Conservation (phyloP, 1,140 invertebrate species). For the Temnothorax longispinosus region DNA sequence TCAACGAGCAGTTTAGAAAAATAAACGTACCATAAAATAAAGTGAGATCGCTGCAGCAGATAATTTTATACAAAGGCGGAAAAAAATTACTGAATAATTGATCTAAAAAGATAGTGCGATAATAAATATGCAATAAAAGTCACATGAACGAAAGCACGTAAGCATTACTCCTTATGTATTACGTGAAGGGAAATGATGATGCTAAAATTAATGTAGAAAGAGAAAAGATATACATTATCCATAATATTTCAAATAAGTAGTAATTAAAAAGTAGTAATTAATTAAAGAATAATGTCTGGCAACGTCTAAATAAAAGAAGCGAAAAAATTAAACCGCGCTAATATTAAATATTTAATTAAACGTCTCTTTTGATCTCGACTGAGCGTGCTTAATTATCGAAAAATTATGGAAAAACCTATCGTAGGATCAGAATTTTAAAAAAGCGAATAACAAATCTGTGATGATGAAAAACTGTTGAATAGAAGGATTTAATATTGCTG, state of each 20-base stretch:
- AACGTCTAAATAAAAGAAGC: background rate
- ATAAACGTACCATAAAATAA: slow-evolving; percentile 38
- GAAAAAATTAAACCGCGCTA: background rate
- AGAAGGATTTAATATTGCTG: slow-evolving; percentile 24
- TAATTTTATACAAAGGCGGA: background rate
- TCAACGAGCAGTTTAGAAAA: background rate
- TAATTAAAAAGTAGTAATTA: slow-evolving; percentile 42
- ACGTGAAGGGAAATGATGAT: background rate
- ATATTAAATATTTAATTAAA: slow-evolving; percentile 63
- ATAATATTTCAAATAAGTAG: background rate
- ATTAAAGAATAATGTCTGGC: background rate
- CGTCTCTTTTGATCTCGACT: slow-evolving; percentile 16
- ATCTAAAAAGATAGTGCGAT: background rate
- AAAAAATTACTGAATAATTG: background rate
- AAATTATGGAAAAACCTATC: background rate
- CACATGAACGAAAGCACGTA: background rate
- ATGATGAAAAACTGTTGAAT: background rate
- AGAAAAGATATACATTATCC: background rate
- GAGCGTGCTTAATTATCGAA: slow-evolving; percentile 24
- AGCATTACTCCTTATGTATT: background rate
- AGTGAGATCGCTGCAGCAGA: background rate
- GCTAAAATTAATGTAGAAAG: background rate
- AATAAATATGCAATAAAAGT: background rate
- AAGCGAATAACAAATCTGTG: background rate
- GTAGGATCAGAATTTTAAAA: background rate